These are phyloP conservation scores for Ceraclea dissimilis DNA, from an alignment of 2,888 invertebrate genomes.

Conservation along the genomic window DNA sequence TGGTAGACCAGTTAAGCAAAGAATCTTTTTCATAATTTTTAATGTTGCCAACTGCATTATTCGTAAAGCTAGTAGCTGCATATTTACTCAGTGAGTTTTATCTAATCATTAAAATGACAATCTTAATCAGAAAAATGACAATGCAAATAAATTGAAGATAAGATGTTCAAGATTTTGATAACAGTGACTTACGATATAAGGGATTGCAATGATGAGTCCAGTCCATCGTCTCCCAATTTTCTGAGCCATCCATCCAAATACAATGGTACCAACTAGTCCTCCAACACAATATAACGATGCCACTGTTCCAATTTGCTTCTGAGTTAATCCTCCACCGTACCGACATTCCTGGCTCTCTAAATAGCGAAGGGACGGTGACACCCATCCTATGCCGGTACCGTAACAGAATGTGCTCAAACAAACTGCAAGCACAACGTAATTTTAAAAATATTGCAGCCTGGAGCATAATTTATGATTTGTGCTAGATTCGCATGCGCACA, in stretches of 20 bases:
- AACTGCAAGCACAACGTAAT: constrained; percentile 43
- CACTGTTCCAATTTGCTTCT: constrained; percentile 49
- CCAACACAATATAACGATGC: constrained; percentile 50
- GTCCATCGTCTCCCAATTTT: constrained; percentile 47
- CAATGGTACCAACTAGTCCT: constrained; percentile 46
- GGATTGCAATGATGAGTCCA: constrained; percentile 46
- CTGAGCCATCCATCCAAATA: constrained; percentile 48
- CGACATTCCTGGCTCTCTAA: constrained; percentile 42
- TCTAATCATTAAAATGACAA: no score
- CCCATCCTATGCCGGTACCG: constrained; percentile 52
- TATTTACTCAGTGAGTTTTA: no score
- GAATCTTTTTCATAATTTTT: no score
- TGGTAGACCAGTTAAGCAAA: no score
- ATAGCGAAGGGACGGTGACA: constrained; percentile 49
- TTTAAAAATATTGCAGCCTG: no score
- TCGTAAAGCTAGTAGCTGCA: no score
- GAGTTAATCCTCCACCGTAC: constrained; percentile 41
- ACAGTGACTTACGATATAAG: constrained; percentile 44
- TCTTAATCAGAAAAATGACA: no score
- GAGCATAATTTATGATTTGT: no score
- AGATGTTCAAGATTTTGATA: no score
- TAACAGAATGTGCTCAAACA: constrained; percentile 49
- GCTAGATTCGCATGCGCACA: no score
- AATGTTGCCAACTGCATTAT: no score
- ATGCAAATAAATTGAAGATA: no score